Conservation (phyloP, 2,113 vertebrate species). For the Beaufortia kweichowensis region DNA sequence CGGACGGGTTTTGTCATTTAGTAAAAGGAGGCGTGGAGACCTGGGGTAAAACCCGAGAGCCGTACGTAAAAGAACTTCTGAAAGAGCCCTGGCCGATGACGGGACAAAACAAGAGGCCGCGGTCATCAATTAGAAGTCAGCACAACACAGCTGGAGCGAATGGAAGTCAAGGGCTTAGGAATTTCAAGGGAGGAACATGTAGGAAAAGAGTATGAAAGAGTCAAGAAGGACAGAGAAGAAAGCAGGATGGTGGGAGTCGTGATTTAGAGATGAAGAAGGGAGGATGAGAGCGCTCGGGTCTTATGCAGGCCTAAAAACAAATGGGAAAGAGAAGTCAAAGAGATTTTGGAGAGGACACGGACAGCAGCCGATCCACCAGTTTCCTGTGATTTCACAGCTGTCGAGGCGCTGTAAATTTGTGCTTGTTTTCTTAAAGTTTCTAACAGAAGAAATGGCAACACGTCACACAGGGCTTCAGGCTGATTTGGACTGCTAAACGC, state of each 20-base stretch:
- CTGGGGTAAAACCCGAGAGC: constrained; percentile 60
- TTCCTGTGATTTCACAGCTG: constrained; percentile 74
- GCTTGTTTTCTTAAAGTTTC: constrained; percentile 41
- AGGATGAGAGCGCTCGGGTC: constrained; percentile 62
- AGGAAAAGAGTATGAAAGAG: constrained; percentile 41
- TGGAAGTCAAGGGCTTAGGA: constrained; percentile 42
- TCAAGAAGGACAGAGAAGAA: constrained; percentile 46
- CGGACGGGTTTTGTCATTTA: constrained; percentile 65
- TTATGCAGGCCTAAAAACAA: constrained; percentile 18
- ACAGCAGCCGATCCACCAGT: constrained; percentile 63
- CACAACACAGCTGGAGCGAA: constrained; percentile 36
- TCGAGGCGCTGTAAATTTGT: constrained; percentile 62
- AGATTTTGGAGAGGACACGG: constrained; percentile 25
- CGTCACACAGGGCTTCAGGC: constrained; percentile 53
- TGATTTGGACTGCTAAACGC: constrained; percentile 33
- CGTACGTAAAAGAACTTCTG: constrained; percentile 30
- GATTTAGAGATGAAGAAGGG: constrained; percentile 55
- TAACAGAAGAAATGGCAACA: constrained; percentile 58
- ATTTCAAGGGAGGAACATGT: constrained; percentile 1
- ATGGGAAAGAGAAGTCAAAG: constrained; percentile 4
- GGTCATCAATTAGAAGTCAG: constrained; percentile 44
- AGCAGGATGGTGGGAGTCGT: constrained; percentile 40
- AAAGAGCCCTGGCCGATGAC: constrained; percentile 31
- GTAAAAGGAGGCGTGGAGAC: constrained; percentile 58
- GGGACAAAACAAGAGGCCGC: constrained; percentile 40